These are phyloP conservation scores for Ifrita kowaldi DNA, from an alignment of 2,113 vertebrate species.

Conservation along the genomic window DNA sequence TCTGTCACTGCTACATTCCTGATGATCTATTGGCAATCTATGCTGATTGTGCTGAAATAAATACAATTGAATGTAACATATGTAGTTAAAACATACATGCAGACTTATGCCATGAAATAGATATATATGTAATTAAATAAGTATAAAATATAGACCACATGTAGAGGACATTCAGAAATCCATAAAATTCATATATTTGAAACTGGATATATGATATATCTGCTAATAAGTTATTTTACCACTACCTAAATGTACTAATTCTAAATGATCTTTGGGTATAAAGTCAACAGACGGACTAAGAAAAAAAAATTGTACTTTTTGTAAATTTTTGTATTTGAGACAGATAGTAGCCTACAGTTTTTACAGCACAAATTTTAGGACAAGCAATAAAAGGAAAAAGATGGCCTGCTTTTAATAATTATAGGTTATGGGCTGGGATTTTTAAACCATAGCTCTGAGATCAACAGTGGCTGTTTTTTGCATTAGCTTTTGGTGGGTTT, in stretches of 20 bases:
- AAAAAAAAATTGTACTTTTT: rapidly evolving
- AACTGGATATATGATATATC: neutral
- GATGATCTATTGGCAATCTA: neutral
- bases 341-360: neutral
- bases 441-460: neutral
- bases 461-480: neutral
- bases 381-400: neutral
- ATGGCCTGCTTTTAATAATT: neutral
- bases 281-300: neutral
- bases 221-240: neutral
- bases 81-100: neutral
- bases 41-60: neutral
- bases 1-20: neutral
- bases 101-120: neutral
- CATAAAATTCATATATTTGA: neutral
- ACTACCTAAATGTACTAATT: neutral
- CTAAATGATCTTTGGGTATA: neutral
- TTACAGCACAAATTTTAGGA: neutral
- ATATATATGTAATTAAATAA: neutral
- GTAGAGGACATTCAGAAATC: neutral
- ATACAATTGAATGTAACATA: neutral
- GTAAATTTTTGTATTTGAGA: neutral
- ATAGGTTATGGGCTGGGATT: rapidly evolving
- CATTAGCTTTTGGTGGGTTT: neutral
- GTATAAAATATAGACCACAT: neutral